Conservation (phyloP, 53 echinoderm and acorn worm species). For the Luidia sarsii region DNA sequence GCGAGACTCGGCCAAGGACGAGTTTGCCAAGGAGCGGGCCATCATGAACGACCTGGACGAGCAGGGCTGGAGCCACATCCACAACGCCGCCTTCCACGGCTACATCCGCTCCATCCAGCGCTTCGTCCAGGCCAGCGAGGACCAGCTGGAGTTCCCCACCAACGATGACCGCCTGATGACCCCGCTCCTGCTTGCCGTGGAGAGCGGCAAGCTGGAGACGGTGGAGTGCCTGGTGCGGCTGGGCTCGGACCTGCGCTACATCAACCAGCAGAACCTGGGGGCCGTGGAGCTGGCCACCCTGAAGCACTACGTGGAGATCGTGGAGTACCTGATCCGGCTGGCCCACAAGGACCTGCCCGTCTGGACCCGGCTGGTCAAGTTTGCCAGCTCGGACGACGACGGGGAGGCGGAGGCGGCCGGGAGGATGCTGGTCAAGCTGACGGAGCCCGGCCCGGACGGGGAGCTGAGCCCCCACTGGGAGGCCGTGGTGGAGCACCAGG, state of each 20-base stretch:
- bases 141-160: conserved; percentile 97
- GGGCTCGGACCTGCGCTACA: conserved; percentile 84
- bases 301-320: conserved; percentile 72
- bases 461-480: conserved; percentile 68
- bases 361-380: conserved; percentile 83
- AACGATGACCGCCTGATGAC: conserved; percentile 91
- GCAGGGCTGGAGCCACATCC: conserved; percentile 98
- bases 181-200: conserved; percentile 91
- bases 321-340: conserved; percentile 78
- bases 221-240: conserved; percentile 80
- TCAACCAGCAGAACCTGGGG: conserved; percentile 80
- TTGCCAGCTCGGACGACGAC: conserved; percentile 75
- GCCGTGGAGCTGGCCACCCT: conserved; percentile 76
- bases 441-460: conserved; percentile 62
- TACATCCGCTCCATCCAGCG: conserved; percentile 93
- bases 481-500: conserved; percentile 64
- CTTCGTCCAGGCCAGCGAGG: conserved; percentile 93
- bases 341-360: conserved; percentile 83
- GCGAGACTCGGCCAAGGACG: conserved; percentile 90
- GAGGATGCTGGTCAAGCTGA: conserved; percentile 73
- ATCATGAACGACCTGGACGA: conserved; percentile 99
- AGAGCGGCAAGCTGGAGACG: conserved; percentile 86
- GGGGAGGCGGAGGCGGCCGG: conserved; percentile 87
- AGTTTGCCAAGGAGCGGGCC: conserved; percentile 95
- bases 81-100: conserved; percentile 92